These are phyloP conservation scores for Lepidothrix coronata DNA, from an alignment of 2,113 vertebrate genomes.

Conservation along the genomic window DNA sequence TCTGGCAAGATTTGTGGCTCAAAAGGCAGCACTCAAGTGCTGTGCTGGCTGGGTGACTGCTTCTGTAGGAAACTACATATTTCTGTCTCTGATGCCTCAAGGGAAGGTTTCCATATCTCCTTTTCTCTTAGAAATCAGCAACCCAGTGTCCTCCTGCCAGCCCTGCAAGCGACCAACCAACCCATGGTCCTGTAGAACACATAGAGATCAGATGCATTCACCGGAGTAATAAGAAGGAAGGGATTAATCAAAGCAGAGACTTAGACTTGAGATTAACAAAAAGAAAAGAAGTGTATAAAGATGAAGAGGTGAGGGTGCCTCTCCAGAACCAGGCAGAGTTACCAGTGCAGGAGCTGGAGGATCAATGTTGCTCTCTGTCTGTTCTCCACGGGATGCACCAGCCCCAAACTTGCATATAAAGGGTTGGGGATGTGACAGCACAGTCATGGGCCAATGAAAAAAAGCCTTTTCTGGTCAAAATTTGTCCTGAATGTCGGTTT, in stretches of 20 bases:
- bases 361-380: neutral
- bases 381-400: neutral
- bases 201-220: accelerated
- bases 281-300: neutral
- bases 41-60: neutral
- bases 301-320: neutral
- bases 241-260: neutral
- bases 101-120: neutral
- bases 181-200: accelerated
- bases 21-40: neutral
- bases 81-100: neutral
- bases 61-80: neutral
- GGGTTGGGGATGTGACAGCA: neutral
- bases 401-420: neutral
- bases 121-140: neutral
- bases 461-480: neutral
- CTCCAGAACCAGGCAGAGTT: neutral
- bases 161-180: neutral
- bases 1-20: accelerated
- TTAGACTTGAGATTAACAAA: neutral
- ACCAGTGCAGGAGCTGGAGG: neutral
- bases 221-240: neutral
- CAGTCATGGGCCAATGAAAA: neutral
- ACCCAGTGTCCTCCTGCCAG: neutral
- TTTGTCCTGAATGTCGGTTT: neutral